Conservation (phyloP, 2,113 vertebrate genomes). For the Mesitornis unicolor region DNA sequence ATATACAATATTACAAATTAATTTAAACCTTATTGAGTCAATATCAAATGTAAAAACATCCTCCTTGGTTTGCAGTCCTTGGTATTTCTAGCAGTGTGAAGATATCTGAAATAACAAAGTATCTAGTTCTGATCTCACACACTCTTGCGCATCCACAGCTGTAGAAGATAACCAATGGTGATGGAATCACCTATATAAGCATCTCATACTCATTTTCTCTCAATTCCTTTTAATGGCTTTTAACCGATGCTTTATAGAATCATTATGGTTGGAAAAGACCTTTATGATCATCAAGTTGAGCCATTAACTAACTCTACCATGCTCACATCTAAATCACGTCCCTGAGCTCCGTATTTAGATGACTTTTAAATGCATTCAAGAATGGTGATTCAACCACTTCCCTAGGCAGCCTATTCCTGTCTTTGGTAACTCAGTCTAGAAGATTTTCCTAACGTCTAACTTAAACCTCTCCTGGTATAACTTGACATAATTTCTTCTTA, state of each 20-base stretch:
- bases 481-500: too few species aligned
- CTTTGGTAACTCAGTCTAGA: too few species aligned
- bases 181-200: neutral
- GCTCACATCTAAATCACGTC: too few species aligned
- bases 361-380: too few species aligned
- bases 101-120: rapidly evolving
- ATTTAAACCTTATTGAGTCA: neutral
- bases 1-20: neutral
- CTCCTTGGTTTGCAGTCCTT: neutral
- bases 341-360: too few species aligned
- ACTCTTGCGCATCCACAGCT: neutral
- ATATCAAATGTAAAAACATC: neutral
- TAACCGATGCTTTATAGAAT: neutral
- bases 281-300: too few species aligned
- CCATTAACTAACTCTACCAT: too few species aligned
- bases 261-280: too few species aligned
- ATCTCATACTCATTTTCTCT: neutral
- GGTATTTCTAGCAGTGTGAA: neutral
- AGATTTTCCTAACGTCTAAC: too few species aligned
- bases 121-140: neutral
- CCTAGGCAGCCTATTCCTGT: too few species aligned
- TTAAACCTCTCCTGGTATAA: too few species aligned
- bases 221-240: neutral
- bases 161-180: neutral
- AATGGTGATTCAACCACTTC: too few species aligned